Percentiles rank a stretch among this genome's conserved stretches.
These are phyloP conservation scores for Pocillopora grandis DNA, from an alignment of 92 coral and sea anemone genomes.

Conservation along the genomic window DNA sequence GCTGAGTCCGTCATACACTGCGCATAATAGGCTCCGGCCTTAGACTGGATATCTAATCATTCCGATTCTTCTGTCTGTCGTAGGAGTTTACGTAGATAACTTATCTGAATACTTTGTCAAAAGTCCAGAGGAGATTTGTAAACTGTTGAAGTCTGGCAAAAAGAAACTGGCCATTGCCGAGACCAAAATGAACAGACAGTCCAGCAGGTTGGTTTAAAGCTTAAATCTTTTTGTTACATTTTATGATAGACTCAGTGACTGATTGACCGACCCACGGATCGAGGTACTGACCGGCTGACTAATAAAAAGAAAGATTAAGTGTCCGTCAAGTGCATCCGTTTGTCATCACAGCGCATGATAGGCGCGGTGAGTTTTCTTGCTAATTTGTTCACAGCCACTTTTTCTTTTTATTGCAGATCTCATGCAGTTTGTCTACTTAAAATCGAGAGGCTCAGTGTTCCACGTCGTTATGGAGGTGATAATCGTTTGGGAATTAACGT, in stretches of 20 bases:
- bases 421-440: constrained; percentile 84
- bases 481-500: neutral
- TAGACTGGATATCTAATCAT: neutral
- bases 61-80: neutral
- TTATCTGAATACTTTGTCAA: constrained; percentile 69
- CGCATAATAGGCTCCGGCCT: neutral
- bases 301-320: no score
- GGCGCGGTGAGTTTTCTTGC: no score
- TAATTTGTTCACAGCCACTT: neutral
- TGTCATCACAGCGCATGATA: no score
- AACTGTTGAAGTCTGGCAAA: constrained; percentile 70
- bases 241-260: no score
- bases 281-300: no score
- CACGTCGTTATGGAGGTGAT: constrained; percentile 54
- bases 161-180: constrained; percentile 81
- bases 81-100: constrained; percentile 82
- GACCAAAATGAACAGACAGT: constrained; percentile 86
- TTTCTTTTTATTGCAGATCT: constrained; percentile 50
- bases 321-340: no score
- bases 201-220: constrained; percentile 66
- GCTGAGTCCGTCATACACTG: neutral
- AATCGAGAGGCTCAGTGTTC: constrained; percentile 73
- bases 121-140: constrained; percentile 65
- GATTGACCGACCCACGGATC: no score
- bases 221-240: neutral